phyloP scores from a whole-genome alignment of 2,888 invertebrate species.

The Ditula angustiorana region DNA sequence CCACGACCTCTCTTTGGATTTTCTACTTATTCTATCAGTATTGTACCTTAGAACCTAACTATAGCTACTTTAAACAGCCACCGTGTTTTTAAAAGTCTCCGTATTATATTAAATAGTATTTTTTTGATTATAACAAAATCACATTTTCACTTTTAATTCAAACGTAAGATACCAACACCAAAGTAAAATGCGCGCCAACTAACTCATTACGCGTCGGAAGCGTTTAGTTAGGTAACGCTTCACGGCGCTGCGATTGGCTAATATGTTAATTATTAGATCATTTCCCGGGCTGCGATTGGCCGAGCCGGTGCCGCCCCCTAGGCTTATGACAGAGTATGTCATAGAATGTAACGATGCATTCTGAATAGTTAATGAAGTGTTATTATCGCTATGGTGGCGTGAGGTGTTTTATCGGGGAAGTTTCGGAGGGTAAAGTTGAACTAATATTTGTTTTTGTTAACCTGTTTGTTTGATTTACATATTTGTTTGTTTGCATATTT shows the following conservation, averaged over 20 bases:
- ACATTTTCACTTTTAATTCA: constrained; percentile 2
- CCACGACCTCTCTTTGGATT: no score
- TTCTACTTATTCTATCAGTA: no score
- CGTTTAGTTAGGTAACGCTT: constrained; percentile 41
- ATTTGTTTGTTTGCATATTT: not conserved
- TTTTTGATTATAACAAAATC: not conserved
- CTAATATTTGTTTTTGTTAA: constrained; percentile 27
- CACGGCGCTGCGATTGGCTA: constrained; percentile 62
- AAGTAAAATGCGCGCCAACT: constrained; percentile 31
- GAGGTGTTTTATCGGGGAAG: constrained; percentile 47
- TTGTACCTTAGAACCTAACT: no score
- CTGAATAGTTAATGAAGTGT: constrained; percentile 75
- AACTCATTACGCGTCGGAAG: constrained; percentile 26
- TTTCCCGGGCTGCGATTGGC: constrained; percentile 66
- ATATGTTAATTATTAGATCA: constrained; percentile 63
- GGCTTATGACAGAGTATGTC: constrained; percentile 57
- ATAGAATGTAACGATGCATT: constrained; percentile 63
- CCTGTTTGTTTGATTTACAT: constrained; percentile 9
- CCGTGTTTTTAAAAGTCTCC: no score
- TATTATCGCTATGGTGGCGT: constrained; percentile 63
- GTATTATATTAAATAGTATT: no score
- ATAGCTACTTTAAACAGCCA: no score
- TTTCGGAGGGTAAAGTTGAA: not conserved
- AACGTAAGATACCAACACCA: constrained; percentile 12
- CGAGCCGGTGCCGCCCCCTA: constrained; percentile 61